Evolutionary conservation across 2,113 vertebrate genomes (phyloP).

Genomic region (Oncorhynchus tshawytscha): DNA sequence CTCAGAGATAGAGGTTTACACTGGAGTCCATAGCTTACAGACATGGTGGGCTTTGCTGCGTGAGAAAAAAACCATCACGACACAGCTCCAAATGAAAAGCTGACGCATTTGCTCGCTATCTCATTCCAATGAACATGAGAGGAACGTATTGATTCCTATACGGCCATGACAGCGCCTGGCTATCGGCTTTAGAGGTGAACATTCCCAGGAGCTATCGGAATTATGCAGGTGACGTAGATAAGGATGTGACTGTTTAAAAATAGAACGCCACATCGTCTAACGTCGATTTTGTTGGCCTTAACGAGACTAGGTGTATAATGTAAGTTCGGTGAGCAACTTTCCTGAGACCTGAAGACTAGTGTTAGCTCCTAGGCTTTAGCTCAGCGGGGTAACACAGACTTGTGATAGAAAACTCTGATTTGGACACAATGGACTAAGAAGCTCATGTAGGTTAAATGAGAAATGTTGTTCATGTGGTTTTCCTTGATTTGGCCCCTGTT

Average conservation of each 20-base stretch:
- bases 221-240: slow-evolving; percentile 43
- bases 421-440: too few relatives aligned
- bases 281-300: slow-evolving; percentile 52
- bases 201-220: slow-evolving; percentile 36
- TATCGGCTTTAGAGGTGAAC: slow-evolving; percentile 60
- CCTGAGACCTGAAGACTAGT: not conserved
- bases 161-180: slow-evolving; percentile 58
- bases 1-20: not conserved
- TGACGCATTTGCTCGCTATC: slow-evolving; percentile 58
- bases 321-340: not conserved
- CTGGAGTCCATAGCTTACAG: not conserved
- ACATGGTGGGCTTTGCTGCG: slow-evolving; percentile 15
- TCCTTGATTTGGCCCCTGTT: slow-evolving; percentile 45
- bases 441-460: too few relatives aligned
- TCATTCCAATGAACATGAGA: slow-evolving; percentile 69
- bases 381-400: not conserved
- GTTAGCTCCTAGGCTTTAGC: too few relatives aligned
- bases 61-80: slow-evolving; percentile 26
- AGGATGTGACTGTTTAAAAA: slow-evolving; percentile 22
- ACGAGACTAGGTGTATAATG: slow-evolving; percentile 36
- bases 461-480: slow-evolving; percentile 31
- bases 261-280: slow-evolving; percentile 30
- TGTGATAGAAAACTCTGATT: not conserved
- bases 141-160: slow-evolving; percentile 64
- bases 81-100: slow-evolving; percentile 48